phyloP scores from a whole-genome alignment of 2,888 invertebrate genomes.

The Antheraea yamamai region DNA sequence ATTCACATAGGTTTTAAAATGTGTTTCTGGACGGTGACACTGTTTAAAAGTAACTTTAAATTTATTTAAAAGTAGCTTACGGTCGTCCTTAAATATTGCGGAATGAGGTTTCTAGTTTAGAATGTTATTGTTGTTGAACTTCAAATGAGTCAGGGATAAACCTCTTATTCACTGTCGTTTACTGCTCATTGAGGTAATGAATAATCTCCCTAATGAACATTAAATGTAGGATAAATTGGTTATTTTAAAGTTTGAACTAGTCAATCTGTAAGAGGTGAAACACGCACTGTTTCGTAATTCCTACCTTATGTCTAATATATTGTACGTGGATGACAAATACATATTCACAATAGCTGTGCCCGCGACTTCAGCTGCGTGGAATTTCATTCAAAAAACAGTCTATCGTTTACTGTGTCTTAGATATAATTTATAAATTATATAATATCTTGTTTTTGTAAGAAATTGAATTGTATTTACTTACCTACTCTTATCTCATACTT shows the following conservation, averaged over 20 bases:
- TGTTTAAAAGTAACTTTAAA: not conserved
- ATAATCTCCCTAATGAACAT: not conserved
- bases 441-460: too few species aligned
- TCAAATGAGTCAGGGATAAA: not conserved
- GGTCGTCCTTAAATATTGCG: not conserved
- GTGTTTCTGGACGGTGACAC: not conserved
- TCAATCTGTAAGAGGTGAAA: not conserved
- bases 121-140: not conserved
- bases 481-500: too few species aligned
- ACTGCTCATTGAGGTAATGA: not conserved
- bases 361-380: too few species aligned
- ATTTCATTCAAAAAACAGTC: too few species aligned
- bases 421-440: too few species aligned
- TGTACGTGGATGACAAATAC: too few species aligned
- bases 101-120: not conserved
- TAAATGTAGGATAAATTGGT: not conserved
- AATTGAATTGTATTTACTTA: too few species aligned
- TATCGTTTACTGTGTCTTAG: too few species aligned
- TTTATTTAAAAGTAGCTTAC: not conserved
- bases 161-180: not conserved
- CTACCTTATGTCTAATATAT: too few species aligned
- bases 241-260: not conserved
- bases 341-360: too few species aligned
- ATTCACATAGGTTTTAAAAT: not conserved
- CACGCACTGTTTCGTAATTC: not conserved